Conservation (phyloP, 2,113 vertebrate genomes). For the Puma concolor region DNA sequence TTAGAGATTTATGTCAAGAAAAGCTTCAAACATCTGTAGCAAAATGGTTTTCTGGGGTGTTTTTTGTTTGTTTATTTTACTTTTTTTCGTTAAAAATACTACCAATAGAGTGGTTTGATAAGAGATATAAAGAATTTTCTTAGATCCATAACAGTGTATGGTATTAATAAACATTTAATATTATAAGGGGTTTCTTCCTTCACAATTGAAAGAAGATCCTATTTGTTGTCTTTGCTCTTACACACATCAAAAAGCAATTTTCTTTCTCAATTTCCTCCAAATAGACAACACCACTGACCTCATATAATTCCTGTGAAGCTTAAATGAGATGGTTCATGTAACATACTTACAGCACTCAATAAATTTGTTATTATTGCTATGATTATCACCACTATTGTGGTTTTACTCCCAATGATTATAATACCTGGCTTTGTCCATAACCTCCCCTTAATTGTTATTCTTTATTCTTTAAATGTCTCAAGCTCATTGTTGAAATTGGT, state of each 20-base stretch:
- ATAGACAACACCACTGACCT: background rate
- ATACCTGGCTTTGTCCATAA: background rate
- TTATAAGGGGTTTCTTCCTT: background rate
- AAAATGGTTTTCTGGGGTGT: background rate
- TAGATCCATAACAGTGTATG: background rate
- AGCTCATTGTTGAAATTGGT: background rate
- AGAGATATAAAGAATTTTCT: background rate
- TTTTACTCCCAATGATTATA: background rate
- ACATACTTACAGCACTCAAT: background rate
- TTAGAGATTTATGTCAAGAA: slow-evolving; percentile 3
- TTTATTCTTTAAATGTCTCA: background rate
- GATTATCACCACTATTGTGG: background rate
- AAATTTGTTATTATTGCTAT: background rate
- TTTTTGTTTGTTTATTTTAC: background rate
- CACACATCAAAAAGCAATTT: background rate
- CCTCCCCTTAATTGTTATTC: background rate
- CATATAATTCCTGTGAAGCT: background rate
- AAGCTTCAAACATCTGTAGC: background rate
- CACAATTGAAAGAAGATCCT: background rate
- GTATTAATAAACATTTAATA: background rate
- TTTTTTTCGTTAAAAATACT: background rate
- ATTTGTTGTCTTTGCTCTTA: background rate
- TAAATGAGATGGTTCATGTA: background rate
- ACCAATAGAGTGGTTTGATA: background rate
- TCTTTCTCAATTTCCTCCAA: slow-evolving; percentile 30